Evolutionary conservation across 1,140 invertebrate species (phyloP).

Genomic region (Danaus plexippus): DNA sequence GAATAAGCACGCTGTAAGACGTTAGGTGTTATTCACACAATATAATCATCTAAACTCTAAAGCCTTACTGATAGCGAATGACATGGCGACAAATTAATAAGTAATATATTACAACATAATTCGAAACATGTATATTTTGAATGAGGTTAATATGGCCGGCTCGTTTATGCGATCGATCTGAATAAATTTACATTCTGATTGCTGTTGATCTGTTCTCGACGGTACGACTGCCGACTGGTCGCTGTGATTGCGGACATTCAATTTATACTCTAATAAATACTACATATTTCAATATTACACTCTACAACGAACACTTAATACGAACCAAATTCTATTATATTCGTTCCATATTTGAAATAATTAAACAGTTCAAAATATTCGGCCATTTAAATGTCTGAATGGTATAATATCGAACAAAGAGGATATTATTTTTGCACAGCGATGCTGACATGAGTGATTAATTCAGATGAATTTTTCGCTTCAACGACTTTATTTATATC

Average conservation of each 20-base stretch:
- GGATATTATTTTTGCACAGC: conserved; percentile 29
- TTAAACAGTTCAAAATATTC: no score
- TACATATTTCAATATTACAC: no score
- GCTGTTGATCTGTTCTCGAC: conserved; percentile 52
- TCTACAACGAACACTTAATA: no score
- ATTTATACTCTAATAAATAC: conserved; percentile 27
- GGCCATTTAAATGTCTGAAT: no score
- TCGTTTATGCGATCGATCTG: conserved; percentile 60
- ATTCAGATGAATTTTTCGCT: conserved; percentile 60
- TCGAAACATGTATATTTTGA: conserved; percentile 34
- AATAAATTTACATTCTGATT: conserved; percentile 69
- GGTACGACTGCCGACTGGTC: conserved; percentile 46
- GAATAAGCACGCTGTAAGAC: no score
- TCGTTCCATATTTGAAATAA: no score
- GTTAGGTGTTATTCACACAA: no score
- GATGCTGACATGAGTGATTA: conserved; percentile 42
- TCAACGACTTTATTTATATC: conserved; percentile 60
- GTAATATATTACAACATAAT: conserved; percentile 31
- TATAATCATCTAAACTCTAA: no score
- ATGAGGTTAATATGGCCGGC: conserved; percentile 61
- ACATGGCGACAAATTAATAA: conserved; percentile 36
- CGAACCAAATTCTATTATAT: no score
- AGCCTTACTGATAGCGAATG: no score
- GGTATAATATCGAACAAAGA: conserved; percentile 4
- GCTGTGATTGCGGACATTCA: conserved; percentile 34